Evolutionary conservation across 2,797 vertebrate genomes (phyloP).

Genomic region (Euphonia xanthogaster): DNA sequence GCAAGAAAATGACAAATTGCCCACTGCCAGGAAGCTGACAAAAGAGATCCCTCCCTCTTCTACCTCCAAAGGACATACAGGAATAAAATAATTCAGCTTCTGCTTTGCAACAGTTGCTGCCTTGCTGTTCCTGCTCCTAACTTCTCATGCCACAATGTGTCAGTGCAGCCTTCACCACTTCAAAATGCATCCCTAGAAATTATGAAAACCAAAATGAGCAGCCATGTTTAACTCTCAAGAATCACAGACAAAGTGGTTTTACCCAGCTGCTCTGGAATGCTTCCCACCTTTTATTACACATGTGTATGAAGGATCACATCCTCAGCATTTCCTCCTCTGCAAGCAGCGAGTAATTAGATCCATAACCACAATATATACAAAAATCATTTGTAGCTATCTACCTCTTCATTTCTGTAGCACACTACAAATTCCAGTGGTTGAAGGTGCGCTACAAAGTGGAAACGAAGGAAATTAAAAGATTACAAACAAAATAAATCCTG

Average conservation of each 20-base stretch:
- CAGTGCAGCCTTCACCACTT: background rate
- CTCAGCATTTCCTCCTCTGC: background rate
- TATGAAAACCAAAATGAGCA: background rate
- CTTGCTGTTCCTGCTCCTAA: background rate
- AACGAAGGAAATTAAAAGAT: background rate
- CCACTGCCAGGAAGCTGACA: slow-evolving; percentile 19
- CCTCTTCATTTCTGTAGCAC: background rate
- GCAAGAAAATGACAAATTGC: slow-evolving; percentile 42
- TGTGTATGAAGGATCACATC: background rate
- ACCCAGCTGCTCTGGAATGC: background rate
- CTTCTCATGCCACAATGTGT: background rate
- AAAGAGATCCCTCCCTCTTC: slow-evolving; percentile 33
- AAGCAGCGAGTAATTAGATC: background rate
- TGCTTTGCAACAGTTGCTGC: background rate
- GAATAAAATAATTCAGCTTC: slow-evolving; percentile 4
- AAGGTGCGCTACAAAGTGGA: background rate
- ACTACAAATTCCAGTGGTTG: background rate
- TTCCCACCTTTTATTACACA: background rate
- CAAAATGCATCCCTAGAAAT: background rate
- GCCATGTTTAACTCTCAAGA: background rate
- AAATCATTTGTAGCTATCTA: background rate
- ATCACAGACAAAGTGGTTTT: background rate
- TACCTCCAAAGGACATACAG: background rate
- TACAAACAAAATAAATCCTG: background rate
- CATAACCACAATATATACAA: background rate